phyloP scores from a whole-genome alignment of 2,888 invertebrate genomes.

The Coleophora deauratella region DNA sequence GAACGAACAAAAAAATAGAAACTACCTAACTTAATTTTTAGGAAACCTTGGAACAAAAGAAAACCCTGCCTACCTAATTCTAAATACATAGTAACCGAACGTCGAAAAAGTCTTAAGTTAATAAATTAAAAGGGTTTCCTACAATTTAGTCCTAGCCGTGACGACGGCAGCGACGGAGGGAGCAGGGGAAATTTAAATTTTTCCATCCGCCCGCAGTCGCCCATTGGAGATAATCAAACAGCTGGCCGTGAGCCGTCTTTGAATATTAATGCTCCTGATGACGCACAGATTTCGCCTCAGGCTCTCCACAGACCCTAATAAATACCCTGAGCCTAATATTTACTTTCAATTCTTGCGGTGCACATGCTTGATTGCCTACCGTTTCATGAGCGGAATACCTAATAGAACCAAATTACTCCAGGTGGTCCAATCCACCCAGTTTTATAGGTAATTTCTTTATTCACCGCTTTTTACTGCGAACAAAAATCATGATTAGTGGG shows the following conservation, averaged over 20 bases:
- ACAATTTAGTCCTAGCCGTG: slow-evolving; percentile 32
- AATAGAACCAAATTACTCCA: no score
- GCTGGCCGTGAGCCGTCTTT: slow-evolving; percentile 41
- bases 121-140: slow-evolving; percentile 30
- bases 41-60: no score
- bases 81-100: no score
- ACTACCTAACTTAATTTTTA: no score
- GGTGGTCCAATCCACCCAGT: no score
- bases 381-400: background rate
- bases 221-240: slow-evolving; percentile 52
- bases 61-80: no score
- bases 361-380: background rate
- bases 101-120: no score
- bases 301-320: slow-evolving; percentile 1
- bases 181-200: slow-evolving; percentile 54
- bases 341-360: background rate
- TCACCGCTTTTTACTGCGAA: background rate
- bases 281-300: slow-evolving; percentile 22
- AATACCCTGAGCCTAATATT: slow-evolving; percentile 4
- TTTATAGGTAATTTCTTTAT: background rate
- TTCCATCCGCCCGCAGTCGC: slow-evolving; percentile 24
- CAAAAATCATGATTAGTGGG: no score
- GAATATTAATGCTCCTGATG: slow-evolving; percentile 49
- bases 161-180: slow-evolving; percentile 33
- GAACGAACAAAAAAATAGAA: no score